phyloP scores from a whole-genome alignment of 2,888 invertebrate species.

The Pharmacophagus antenor region DNA sequence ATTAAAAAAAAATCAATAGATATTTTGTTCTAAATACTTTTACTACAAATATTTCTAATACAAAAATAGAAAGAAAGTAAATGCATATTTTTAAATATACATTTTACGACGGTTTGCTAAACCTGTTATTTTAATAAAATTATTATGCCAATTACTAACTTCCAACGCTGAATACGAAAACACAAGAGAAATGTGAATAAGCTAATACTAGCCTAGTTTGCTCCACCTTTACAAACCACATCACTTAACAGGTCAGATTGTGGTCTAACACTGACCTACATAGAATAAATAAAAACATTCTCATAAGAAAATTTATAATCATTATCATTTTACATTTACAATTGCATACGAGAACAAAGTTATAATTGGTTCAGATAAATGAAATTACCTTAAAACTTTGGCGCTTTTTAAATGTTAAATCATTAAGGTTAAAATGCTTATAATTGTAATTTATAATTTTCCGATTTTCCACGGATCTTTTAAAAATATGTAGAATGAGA shows the following conservation, averaged over 20 bases:
- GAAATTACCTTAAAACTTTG: constrained; percentile 7
- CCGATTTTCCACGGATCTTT: not conserved
- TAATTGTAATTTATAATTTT: not conserved
- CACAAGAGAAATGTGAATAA: constrained; percentile 3
- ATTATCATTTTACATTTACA: not conserved
- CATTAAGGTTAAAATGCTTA: not conserved
- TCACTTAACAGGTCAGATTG: too few species aligned
- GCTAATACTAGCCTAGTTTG: too few species aligned
- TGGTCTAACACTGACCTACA: too few species aligned
- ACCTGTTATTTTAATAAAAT: not conserved
- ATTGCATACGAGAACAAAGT: not conserved
- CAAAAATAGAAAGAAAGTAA: not conserved
- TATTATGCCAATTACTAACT: not conserved
- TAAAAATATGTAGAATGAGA: not conserved
- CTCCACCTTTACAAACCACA: too few species aligned
- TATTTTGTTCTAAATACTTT: not conserved
- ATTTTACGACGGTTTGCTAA: not conserved
- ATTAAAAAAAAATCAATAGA: not conserved
- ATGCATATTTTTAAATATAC: not conserved
- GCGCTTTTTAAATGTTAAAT: not conserved
- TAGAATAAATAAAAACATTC: not conserved
- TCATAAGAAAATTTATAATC: not conserved
- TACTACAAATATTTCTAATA: not conserved
- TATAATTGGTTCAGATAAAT: constrained; percentile 1
- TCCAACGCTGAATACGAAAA: not conserved